Base-by-base conservation (phyloP, 2,888 invertebrate genomes). In the Dynastes grantii region DNA sequence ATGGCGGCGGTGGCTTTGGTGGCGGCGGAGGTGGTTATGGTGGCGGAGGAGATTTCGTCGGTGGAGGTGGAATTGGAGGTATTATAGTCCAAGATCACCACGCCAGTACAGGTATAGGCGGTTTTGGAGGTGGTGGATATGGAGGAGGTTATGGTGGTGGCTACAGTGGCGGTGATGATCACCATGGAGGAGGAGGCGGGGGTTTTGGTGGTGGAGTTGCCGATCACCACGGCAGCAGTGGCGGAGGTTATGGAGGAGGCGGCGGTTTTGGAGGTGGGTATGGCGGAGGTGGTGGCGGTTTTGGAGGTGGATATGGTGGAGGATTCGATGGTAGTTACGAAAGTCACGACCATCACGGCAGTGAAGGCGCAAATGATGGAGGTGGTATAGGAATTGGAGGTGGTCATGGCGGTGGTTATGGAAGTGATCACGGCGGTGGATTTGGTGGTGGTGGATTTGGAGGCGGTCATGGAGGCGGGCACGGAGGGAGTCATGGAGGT, bases 331-430 rank as follows among this genome's bases (percentile, higher is more conserved):
- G 73, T 22, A 73, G 77, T 29, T 68, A 63, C 2, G 75, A 77
- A 5, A 6, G 37, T 45, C 11, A 45, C 45, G 45, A 2, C 0
- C 9, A 11, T 11, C 45, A 45, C 45, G 11, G 45, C 11, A 45
- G 45, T 45, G 73, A 73, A 3, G 78, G 79, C 9, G 40, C 68
- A 3, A 64, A 55, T 5, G 81, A 80, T 22, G 82, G 81, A n/a
- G 55, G 32, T 81, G 90, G 90, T 0, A 90, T 90, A 55, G 81
- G 79, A 27, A 45, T 64, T 32, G 82, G 82, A n/a, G 80, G 81
- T 22, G 78, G 78, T 45, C 45, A 45, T 45, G 45, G 45, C 1
- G 32, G 58, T 8, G 76, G 80, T 5, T 37, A 37, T 22, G 78
- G 76, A 27, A 81, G 81, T 27, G 81, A 81, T 9, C 49, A 45